These are phyloP conservation scores for cattle (Bos taurus) DNA, from an alignment of 2,113 vertebrate species.

Conservation along the genomic window DNA sequence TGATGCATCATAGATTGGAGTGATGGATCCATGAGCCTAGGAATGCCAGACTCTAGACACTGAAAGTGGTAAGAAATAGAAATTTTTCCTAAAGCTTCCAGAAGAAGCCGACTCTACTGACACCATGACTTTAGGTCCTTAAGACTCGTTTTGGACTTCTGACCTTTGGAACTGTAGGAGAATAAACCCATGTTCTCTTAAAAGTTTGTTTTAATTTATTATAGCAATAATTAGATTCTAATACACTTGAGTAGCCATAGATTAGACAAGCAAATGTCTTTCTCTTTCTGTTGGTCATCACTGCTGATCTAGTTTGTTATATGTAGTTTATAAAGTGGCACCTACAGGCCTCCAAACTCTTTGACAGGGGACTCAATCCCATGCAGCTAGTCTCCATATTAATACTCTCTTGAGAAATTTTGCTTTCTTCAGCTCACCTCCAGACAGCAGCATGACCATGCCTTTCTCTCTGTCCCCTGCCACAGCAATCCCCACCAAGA, in stretches of 20 bases:
- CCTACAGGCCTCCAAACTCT: neutral
- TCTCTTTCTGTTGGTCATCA: neutral
- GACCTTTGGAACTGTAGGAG: neutral
- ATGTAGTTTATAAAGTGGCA: neutral
- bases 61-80: neutral
- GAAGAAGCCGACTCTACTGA: neutral
- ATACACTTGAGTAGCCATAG: neutral
- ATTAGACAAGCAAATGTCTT: neutral
- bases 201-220: neutral
- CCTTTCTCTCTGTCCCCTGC: neutral
- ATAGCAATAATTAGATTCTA: neutral
- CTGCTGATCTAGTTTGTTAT: neutral
- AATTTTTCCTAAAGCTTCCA: neutral
- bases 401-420: neutral
- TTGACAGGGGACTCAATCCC: neutral
- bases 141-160: neutral
- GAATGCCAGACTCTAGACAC: neutral
- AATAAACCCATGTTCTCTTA: neutral
- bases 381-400: neutral
- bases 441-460: neutral
- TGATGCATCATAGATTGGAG: neutral
- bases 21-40: neutral
- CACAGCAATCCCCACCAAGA: neutral
- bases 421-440: neutral
- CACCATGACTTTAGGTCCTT: neutral